Evolutionary conservation across 2,797 vertebrate species (phyloP), one percentile per base, ranked within the genome.

Genomic region (Sebastes jordani): DNA sequence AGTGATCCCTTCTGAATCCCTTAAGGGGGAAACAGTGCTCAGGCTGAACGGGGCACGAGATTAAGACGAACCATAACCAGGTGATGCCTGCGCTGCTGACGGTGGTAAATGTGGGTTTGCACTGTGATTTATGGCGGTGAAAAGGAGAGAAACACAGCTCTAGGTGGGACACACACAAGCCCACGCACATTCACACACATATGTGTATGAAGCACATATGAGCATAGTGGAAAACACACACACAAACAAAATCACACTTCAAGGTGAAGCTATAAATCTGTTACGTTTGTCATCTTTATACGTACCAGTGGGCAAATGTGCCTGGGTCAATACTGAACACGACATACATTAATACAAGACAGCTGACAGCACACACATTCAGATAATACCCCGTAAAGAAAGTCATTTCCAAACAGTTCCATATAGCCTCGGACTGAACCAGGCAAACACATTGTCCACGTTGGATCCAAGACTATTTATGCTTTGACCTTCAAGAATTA

Each of bases 401-500:
- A 82, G 69, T 59, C 0, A 71, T 72, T 80, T 81, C 38, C 42
- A 64, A 73, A 71, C 27, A 78, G 80, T 67, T 78, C 78, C 68
- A 73, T 71, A 81, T 61, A 75, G 83, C 68, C 55, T 38, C 0
- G 4, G 34, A 18, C 9, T 66, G 76, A 85, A 74, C 49, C 68
- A 63, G 23, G 42, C 81, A 58, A 63, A 77, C 82, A 78, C 61
- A 86, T 73, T 82, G 84, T 90, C 77, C 79, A 63, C 7, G 2
- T 32, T 72, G 74, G 70, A 87, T 86, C 77, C 76, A 63, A 64
- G 67, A 60, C 70, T 86, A 67, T 88, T 92, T 85, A 83, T 90
- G 78, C 80, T 86, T 80, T 91, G 87, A 91, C 90, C 88, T 88
- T 92, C 85, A 91, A 77, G 85, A 91, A 88, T 91, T 86, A 87